Conservation (phyloP, 92 coral and sea anemone species). For the Parazoanthus swiftii region DNA sequence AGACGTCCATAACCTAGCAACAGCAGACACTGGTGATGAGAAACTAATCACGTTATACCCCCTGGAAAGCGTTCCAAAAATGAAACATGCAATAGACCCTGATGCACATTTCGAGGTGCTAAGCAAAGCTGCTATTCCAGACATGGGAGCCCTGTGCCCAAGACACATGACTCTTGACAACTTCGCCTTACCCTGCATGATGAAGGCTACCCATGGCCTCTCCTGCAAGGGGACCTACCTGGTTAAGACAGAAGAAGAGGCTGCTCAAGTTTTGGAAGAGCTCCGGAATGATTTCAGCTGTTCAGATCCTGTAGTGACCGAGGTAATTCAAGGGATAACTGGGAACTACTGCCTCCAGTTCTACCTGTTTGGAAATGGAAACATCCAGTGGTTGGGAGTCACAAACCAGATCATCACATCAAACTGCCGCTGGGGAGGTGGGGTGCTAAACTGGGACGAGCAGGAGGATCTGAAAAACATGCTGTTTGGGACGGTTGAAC, state of each 20-base stretch:
- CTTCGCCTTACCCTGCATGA: slow-evolving; percentile 70
- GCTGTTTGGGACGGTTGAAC: slow-evolving; percentile 55
- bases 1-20: slow-evolving; percentile 56
- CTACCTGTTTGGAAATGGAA: slow-evolving; percentile 67
- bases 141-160: slow-evolving; percentile 76
- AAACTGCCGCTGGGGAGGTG: slow-evolving; percentile 61
- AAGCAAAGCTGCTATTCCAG: slow-evolving; percentile 67
- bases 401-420: slow-evolving; percentile 57
- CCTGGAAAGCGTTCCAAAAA: slow-evolving; percentile 57
- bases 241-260: slow-evolving; percentile 67
- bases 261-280: slow-evolving; percentile 51
- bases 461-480: slow-evolving; percentile 57
- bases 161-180: slow-evolving; percentile 49
- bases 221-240: slow-evolving; percentile 73
- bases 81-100: slow-evolving; percentile 67
- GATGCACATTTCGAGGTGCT: slow-evolving; percentile 67
- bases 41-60: slow-evolving; percentile 66
- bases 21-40: slow-evolving; percentile 60
- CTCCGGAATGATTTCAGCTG: slow-evolving; percentile 37
- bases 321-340: slow-evolving; percentile 55
- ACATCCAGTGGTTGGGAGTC: slow-evolving; percentile 63
- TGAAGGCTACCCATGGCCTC: slow-evolving; percentile 51
- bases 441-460: slow-evolving; percentile 72
- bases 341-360: slow-evolving; percentile 70
- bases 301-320: slow-evolving; percentile 25